phyloP scores from a whole-genome alignment of 2,797 vertebrate species.

The Pelochelys cantorii region DNA sequence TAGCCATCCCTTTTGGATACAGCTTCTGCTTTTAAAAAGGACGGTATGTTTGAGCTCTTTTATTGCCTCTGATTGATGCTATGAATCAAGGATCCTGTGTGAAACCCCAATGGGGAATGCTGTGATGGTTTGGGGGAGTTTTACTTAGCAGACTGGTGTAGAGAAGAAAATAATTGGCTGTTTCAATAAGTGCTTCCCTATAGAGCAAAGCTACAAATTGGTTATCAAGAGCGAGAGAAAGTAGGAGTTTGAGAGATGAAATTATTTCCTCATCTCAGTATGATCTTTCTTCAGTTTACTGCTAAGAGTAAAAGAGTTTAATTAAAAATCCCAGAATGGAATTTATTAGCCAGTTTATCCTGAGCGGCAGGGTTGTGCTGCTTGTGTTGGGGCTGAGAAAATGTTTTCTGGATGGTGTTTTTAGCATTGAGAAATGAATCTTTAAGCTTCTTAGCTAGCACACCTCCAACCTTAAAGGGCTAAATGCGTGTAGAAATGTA shows the following conservation, averaged over 20 bases:
- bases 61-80: not conserved
- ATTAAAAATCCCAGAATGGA: not conserved
- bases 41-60: not conserved
- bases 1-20: not conserved
- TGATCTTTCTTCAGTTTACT: conserved; percentile 37
- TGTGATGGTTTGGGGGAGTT: not conserved
- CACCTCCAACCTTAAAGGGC: not conserved
- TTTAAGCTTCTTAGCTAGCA: not conserved
- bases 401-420: not conserved
- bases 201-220: not conserved
- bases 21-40: not conserved
- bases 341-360: not conserved
- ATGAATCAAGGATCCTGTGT: not conserved
- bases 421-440: not conserved
- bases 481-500: not conserved
- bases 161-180: not conserved
- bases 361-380: not conserved
- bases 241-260: not conserved
- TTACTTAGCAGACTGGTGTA: not conserved
- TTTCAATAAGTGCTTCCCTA: not conserved
- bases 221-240: not conserved
- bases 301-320: conserved; percentile 43
- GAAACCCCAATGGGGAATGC: not conserved
- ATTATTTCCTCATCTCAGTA: not conserved
- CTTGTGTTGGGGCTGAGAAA: not conserved